Conservation (phyloP, 92 coral and sea anemone genomes). For the Chrysogorgia sp. region DNA sequence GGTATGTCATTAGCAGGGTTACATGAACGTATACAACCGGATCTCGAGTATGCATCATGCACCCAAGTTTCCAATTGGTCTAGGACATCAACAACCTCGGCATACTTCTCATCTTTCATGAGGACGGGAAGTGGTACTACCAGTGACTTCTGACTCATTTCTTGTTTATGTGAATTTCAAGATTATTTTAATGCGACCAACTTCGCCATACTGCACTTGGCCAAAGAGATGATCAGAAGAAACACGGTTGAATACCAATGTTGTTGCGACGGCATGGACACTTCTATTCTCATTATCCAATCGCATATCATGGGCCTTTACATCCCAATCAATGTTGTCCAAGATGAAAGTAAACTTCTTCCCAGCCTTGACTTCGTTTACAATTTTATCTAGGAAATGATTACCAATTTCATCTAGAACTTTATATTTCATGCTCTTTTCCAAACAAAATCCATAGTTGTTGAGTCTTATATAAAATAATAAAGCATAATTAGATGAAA, state of each 20-base stretch:
- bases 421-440: conserved; percentile 48
- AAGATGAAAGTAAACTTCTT: no score
- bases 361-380: conserved; percentile 37
- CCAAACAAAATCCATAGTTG: conserved; percentile 55
- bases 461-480: no score
- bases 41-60: conserved; percentile 46
- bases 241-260: conserved; percentile 41
- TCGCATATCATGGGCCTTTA: conserved; percentile 59
- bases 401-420: conserved; percentile 51
- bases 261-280: conserved; percentile 27
- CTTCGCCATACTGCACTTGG: conserved; percentile 43
- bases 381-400: conserved; percentile 51
- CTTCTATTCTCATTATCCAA: conserved; percentile 41
- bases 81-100: conserved; percentile 66
- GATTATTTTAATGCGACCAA: conserved; percentile 37
- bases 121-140: conserved; percentile 68
- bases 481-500: no score
- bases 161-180: conserved; percentile 29
- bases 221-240: conserved; percentile 43
- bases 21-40: conserved; percentile 58
- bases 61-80: conserved; percentile 68
- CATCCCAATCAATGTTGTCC: conserved; percentile 58
- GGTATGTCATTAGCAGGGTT: conserved; percentile 44
- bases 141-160: conserved; percentile 49
- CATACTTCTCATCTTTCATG: conserved; percentile 67